Conservation (phyloP, 2,797 vertebrate genomes). For the Galagoides demidoff region DNA sequence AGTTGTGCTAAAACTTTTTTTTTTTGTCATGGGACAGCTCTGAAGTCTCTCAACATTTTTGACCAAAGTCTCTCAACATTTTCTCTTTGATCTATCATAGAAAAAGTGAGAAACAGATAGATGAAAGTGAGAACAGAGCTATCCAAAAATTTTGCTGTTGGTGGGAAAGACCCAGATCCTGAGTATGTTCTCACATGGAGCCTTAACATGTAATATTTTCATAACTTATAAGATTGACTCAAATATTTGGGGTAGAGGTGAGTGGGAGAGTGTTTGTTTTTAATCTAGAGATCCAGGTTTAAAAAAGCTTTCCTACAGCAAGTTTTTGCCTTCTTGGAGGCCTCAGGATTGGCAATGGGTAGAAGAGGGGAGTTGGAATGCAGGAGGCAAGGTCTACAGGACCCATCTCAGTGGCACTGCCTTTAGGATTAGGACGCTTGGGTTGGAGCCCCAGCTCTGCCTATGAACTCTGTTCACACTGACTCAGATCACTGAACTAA, state of each 20-base stretch:
- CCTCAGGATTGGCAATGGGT: not conserved
- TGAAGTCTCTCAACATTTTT: not conserved
- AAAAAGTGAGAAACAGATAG: no score
- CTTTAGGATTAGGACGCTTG: not conserved
- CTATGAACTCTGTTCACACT: not conserved
- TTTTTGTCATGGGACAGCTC: not conserved
- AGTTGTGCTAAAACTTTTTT: not conserved
- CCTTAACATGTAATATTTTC: constrained; percentile 29
- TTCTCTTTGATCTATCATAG: no score
- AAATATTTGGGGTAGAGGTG: constrained; percentile 4
- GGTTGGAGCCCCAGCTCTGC: not conserved
- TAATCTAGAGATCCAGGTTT: constrained; percentile 49
- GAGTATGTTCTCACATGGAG: not conserved
- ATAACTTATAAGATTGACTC: not conserved
- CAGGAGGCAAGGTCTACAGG: not conserved
- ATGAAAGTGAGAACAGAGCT: not conserved
- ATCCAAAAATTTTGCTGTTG: not conserved
- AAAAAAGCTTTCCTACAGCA: constrained; percentile 8
- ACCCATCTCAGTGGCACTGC: not conserved
- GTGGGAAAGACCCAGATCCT: not conserved
- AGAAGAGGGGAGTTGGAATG: not conserved
- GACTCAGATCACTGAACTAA: not conserved
- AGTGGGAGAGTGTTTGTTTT: constrained; percentile 42
- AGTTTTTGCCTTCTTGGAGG: constrained; percentile 6
- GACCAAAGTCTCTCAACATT: not conserved